phyloP scores from a whole-genome alignment of 37 sponge, comb jelly and placozoan species.

The Lycopodina hypogea region DNA sequence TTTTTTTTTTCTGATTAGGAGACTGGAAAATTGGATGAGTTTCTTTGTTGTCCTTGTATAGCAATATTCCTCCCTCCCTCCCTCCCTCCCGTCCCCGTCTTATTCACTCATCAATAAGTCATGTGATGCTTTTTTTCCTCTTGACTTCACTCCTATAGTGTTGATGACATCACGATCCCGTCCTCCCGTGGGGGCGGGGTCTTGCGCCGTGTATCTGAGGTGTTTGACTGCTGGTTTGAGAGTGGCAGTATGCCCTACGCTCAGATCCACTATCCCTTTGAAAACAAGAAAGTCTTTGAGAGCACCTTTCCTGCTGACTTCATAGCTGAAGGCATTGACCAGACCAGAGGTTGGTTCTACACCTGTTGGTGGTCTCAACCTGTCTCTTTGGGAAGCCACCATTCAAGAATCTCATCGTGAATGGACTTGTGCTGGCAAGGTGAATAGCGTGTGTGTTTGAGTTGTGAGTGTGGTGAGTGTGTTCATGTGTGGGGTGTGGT shows the following conservation, averaged over 20 bases:
- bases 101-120: no score
- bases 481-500: neutral
- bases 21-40: no score
- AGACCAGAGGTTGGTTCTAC: conserved; percentile 99
- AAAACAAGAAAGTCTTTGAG: conserved; percentile 88
- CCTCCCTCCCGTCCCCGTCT: no score
- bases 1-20: no score
- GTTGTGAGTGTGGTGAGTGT: neutral
- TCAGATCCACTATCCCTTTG: conserved; percentile 98
- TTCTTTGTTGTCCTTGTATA: no score
- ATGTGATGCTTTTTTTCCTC: no score
- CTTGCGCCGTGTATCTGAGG: conserved; percentile 82
- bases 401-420: conserved; percentile 96
- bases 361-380: conserved; percentile 95
- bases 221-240: conserved; percentile 99
- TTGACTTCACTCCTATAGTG: conserved; percentile 50
- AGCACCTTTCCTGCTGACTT: conserved; percentile 93
- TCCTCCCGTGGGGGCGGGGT: conserved; percentile 78
- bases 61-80: no score
- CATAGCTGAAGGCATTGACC: conserved; percentile 98
- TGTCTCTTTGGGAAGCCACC: conserved; percentile 94
- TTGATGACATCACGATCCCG: conserved; percentile 93
- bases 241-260: conserved; percentile 99
- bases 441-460: conserved; percentile 1
- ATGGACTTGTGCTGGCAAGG: conserved; percentile 93